A percentile compares a stretch with the other conserved stretches of the same genome.
phyloP scores from a whole-genome alignment of 2,797 vertebrate genomes.

The Merluccius polli region DNA sequence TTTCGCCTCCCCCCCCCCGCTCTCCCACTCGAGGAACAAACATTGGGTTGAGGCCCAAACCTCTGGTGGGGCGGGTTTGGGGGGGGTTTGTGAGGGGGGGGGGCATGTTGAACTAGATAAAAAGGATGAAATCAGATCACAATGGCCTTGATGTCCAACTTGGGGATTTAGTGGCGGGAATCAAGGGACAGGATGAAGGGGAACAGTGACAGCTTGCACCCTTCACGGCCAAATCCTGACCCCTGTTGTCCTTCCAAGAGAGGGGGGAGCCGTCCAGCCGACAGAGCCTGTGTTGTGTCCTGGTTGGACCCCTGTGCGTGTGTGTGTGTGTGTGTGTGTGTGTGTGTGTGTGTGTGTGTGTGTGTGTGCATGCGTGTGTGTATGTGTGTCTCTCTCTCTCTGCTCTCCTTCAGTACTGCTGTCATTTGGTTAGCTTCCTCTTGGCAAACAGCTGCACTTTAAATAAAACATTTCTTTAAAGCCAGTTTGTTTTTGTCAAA shows the following conservation, averaged over 20 bases:
- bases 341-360: conserved; percentile 3
- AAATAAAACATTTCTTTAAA: neutral
- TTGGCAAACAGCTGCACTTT: neutral
- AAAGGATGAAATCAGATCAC: conserved; percentile 63
- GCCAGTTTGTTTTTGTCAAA: conserved; percentile 1
- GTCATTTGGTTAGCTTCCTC: neutral
- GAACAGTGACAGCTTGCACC: conserved; percentile 72
- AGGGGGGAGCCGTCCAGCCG: conserved; percentile 59
- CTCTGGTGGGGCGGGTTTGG: neutral
- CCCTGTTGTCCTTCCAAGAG: conserved; percentile 76
- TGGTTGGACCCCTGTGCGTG: neutral
- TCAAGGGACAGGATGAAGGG: conserved; percentile 59
- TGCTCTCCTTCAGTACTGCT: neutral
- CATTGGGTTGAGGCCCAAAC: conserved; percentile 3
- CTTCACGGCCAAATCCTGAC: conserved; percentile 73
- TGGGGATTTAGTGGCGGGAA: conserved; percentile 56
- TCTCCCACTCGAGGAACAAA: conserved; percentile 23
- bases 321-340: conserved; percentile 5
- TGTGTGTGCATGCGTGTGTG: neutral
- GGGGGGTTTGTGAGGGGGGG: neutral
- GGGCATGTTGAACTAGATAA: conserved; percentile 56
- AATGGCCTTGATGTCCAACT: conserved; percentile 65
- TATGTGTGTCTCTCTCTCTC: neutral
- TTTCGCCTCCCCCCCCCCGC: neutral
- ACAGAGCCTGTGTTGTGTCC: conserved; percentile 50